phyloP scores from a whole-genome alignment of 2,888 invertebrate species.

The Actias luna region DNA sequence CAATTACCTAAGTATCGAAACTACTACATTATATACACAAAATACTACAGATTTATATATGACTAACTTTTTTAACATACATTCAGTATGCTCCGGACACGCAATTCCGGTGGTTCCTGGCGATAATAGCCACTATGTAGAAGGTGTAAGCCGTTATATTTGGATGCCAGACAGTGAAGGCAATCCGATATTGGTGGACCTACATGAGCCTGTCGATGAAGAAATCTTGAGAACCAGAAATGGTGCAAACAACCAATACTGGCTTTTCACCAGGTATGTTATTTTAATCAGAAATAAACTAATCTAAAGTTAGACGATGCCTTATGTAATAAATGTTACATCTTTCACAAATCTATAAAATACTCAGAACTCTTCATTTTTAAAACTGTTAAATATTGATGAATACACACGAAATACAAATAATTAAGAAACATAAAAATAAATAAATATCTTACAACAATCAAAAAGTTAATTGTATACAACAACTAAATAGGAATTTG shows the following conservation, averaged over 20 bases:
- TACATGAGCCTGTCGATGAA: conserved; percentile 46
- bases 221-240: conserved; percentile 39
- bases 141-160: conserved; percentile 66
- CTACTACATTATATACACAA: too few relatives aligned
- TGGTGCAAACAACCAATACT: conserved; percentile 61
- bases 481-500: too few relatives aligned
- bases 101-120: conserved; percentile 53
- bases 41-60: too few relatives aligned
- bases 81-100: conserved; percentile 49
- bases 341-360: too few relatives aligned
- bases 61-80: too few relatives aligned
- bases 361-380: too few relatives aligned
- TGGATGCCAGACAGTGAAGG: conserved; percentile 73
- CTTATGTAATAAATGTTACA: too few relatives aligned
- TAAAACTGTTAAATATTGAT: too few relatives aligned
- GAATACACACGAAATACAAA: too few relatives aligned
- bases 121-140: conserved; percentile 69
- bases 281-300: neutral
- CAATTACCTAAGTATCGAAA: too few relatives aligned
- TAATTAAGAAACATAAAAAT: neutral
- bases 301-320: too few relatives aligned
- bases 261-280: conserved; percentile 55
- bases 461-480: neutral
- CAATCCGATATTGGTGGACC: conserved; percentile 56
- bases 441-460: neutral